A percentile compares a stretch with the other conserved stretches of the same genome.
Evolutionary conservation across 2,113 vertebrate genomes (phyloP).

Genomic region (Oreochromis niloticus): DNA sequence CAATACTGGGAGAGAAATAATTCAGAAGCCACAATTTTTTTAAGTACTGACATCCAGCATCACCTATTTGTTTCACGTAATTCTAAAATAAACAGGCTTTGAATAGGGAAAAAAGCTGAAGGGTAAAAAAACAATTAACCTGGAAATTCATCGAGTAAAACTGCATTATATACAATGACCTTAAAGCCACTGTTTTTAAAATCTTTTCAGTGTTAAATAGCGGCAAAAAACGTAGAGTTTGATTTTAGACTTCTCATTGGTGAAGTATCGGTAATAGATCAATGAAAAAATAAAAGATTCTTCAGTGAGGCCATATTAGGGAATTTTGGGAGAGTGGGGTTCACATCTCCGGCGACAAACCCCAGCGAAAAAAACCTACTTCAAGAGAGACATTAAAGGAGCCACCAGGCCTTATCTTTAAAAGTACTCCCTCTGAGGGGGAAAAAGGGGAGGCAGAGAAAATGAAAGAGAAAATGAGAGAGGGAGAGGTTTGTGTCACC

Average conservation of each 20-base stretch:
- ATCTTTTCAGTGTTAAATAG: background rate
- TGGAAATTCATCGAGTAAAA: background rate
- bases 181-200: accelerated
- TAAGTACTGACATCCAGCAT: background rate
- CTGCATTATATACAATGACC: background rate
- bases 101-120: background rate
- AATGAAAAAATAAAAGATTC: conserved; percentile 21
- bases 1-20: background rate
- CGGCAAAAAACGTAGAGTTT: background rate
- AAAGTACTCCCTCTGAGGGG: conserved; percentile 53
- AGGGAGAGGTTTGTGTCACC: conserved; percentile 8
- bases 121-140: background rate
- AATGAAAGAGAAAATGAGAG: conserved; percentile 44
- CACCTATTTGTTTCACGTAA: background rate
- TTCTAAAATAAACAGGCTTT: background rate
- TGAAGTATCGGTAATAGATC: background rate
- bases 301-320: conserved; percentile 19
- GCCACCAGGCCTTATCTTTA: conserved; percentile 68
- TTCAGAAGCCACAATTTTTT: background rate
- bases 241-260: background rate
- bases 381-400: conserved; percentile 67
- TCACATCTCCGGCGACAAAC: conserved; percentile 29
- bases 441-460: conserved; percentile 16
- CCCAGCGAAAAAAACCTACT: conserved; percentile 22
- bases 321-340: conserved; percentile 18